These are phyloP conservation scores for Pangasius larnaudii DNA, from an alignment of 2,797 vertebrate genomes.

Conservation along the genomic window DNA sequence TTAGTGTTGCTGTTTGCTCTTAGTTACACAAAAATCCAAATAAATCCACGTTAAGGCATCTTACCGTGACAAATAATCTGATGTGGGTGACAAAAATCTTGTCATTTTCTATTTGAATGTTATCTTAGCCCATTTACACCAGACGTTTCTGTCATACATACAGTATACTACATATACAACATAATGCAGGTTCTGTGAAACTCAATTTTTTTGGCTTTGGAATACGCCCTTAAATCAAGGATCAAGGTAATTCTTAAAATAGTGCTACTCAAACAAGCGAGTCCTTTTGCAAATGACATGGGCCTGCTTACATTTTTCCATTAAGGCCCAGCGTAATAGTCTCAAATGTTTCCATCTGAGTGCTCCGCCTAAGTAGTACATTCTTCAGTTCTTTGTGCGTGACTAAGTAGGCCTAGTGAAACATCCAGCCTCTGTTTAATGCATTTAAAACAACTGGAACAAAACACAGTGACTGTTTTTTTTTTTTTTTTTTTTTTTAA, in stretches of 20 bases:
- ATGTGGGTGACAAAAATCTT: neutral
- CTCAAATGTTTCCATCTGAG: conserved; percentile 24
- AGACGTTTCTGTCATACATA: neutral
- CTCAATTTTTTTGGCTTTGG: neutral
- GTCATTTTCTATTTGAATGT: neutral
- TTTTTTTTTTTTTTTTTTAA: neutral
- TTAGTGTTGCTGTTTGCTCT: neutral
- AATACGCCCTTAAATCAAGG: neutral
- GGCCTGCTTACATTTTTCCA: conserved; percentile 15
- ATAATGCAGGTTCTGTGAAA: neutral
- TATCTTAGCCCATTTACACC: neutral
- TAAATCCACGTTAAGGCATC: neutral
- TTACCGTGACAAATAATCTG: neutral
- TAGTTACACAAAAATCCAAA: neutral
- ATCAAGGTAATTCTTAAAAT: neutral
- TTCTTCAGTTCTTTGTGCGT: neutral
- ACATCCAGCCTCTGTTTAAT: conserved; percentile 8
- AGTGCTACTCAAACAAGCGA: neutral
- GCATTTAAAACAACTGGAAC: conserved; percentile 20
- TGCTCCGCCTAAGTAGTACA: neutral
- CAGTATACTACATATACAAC: neutral
- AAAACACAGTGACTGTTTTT: conserved; percentile 6
- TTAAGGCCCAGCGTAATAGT: conserved; percentile 4
- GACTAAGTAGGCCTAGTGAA: conserved; percentile 11
- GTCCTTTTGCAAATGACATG: neutral